Conservation (phyloP, 2,113 vertebrate genomes). For the Chlamydotis undulata region DNA sequence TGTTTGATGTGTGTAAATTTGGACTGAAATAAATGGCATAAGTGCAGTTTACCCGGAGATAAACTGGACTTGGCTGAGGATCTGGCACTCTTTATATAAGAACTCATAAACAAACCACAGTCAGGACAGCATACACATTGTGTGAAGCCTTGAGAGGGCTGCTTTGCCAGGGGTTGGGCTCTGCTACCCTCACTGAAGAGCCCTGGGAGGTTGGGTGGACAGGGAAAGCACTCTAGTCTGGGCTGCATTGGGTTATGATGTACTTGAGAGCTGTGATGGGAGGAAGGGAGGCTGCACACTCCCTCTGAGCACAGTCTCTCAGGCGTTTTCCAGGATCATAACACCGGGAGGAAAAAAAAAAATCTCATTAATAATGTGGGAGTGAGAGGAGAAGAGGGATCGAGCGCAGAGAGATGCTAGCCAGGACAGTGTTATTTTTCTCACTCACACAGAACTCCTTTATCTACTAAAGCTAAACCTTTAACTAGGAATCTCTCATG, state of each 20-base stretch:
- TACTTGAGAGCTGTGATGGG: background rate
- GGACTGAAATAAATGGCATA: slow-evolving; percentile 12
- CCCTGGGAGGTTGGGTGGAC: background rate
- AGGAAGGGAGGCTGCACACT: background rate
- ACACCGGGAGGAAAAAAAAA: background rate
- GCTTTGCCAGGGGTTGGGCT: background rate
- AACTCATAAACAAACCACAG: slow-evolving; percentile 30
- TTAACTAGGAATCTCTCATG: background rate
- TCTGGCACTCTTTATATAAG: background rate
- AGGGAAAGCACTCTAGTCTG: background rate
- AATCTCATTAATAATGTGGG: background rate
- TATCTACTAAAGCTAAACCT: background rate
- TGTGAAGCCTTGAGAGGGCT: background rate
- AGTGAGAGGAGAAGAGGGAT: background rate
- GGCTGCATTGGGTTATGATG: background rate
- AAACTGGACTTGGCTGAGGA: slow-evolving; percentile 40
- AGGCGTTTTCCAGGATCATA: background rate
- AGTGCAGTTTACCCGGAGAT: slow-evolving; percentile 35
- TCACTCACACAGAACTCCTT: background rate
- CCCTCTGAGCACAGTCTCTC: background rate
- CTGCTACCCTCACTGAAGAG: background rate
- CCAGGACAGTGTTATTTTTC: background rate
- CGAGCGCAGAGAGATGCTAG: background rate
- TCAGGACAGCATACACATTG: background rate
- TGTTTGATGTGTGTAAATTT: slow-evolving; percentile 40